Evolutionary conservation across 2,797 vertebrate species (phyloP).

Genomic region (Acanthiza pusilla): DNA sequence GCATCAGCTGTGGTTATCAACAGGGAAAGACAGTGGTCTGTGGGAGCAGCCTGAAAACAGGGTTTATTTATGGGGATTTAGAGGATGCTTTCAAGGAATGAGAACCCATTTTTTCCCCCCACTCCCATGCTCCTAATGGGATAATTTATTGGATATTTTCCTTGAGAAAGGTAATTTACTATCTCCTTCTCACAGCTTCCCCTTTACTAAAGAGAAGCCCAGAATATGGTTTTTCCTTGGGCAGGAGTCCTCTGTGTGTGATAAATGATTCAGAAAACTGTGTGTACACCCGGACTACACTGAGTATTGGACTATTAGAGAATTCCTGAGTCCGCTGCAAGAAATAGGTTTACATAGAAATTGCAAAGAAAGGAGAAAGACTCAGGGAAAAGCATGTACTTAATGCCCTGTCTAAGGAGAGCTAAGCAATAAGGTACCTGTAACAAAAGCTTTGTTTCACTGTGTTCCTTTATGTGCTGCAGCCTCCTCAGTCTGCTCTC

Average conservation of each 20-base stretch:
- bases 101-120: fast-evolving
- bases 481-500: neutral
- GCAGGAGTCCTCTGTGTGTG: neutral
- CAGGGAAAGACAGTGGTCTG: neutral
- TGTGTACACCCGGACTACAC: neutral
- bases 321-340: neutral
- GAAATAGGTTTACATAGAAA: neutral
- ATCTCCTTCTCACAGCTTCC: neutral
- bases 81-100: neutral
- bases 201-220: neutral
- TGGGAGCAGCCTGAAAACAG: neutral
- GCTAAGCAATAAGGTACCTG: neutral
- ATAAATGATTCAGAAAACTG: neutral
- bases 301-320: neutral
- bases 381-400: neutral
- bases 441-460: neutral
- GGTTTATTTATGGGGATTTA: neutral
- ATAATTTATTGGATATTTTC: neutral
- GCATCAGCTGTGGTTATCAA: neutral
- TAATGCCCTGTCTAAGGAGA: neutral
- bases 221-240: neutral
- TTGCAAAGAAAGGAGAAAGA: neutral
- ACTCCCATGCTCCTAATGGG: neutral
- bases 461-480: neutral
- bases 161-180: neutral